Evolutionary conservation across 2,113 vertebrate genomes (phyloP).

Genomic region (Alectura lathami): DNA sequence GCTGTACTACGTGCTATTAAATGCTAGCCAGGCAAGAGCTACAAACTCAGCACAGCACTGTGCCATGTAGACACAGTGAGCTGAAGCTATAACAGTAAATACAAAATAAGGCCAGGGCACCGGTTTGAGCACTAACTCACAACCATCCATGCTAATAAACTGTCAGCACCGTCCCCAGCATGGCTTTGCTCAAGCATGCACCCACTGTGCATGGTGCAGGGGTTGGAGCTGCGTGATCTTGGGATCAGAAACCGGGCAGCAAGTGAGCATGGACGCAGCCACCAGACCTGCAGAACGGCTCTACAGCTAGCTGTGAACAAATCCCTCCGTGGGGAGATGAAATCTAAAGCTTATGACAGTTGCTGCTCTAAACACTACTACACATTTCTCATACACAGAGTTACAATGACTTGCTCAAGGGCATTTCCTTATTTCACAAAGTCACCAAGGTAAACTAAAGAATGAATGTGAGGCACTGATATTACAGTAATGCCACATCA

Average conservation of each 20-base stretch:
- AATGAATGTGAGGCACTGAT: neutral
- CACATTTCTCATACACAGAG: neutral
- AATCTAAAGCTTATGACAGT: constrained; percentile 19
- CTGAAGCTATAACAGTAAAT: neutral
- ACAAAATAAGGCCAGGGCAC: neutral
- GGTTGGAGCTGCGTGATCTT: neutral
- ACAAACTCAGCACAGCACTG: fast-evolving
- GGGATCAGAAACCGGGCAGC: neutral
- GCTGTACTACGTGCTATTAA: neutral
- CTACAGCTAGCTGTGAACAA: neutral
- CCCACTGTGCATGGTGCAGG: neutral
- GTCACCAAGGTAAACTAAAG: constrained; percentile 11
- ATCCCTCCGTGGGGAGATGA: neutral
- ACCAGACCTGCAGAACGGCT: neutral
- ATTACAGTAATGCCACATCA: constrained; percentile 8
- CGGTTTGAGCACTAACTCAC: neutral
- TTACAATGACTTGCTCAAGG: neutral
- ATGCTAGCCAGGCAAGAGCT: neutral
- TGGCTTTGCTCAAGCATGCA: neutral
- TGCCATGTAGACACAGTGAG: neutral
- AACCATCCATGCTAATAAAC: neutral
- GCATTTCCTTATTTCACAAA: constrained; percentile 20
- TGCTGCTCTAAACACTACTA: neutral
- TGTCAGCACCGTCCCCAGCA: neutral
- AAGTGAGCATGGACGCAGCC: neutral